Evolutionary conservation across 2,113 vertebrate genomes (phyloP).

Genomic region (Paramisgurnus dabryanus): DNA sequence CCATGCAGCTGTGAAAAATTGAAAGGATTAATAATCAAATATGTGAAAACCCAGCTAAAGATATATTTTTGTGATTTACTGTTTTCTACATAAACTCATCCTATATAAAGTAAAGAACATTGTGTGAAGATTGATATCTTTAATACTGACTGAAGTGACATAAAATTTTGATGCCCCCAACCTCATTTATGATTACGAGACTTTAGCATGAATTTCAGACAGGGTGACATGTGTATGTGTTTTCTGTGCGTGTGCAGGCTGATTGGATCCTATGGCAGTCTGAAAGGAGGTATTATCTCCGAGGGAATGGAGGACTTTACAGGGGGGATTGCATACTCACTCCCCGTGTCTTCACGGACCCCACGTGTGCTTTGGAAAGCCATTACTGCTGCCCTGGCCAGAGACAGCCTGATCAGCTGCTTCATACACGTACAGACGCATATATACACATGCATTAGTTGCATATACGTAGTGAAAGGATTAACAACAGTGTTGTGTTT

Average conservation of each 20-base stretch:
- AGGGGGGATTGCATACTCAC: constrained; percentile 75
- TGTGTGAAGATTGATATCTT: background rate
- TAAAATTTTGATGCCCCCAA: too few species aligned
- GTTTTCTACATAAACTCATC: too few species aligned
- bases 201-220: too few species aligned
- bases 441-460: constrained; percentile 38
- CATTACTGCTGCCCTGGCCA: constrained; percentile 65
- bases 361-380: constrained; percentile 73
- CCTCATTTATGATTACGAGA: too few species aligned
- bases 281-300: constrained; percentile 79
- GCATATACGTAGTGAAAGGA: background rate
- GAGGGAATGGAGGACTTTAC: constrained; percentile 85
- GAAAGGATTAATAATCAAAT: background rate
- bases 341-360: constrained; percentile 62
- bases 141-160: too few species aligned
- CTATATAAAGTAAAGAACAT: background rate
- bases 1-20: background rate
- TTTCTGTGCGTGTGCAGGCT: constrained; percentile 63
- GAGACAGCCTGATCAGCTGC: constrained; percentile 75
- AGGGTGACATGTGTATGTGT: constrained; percentile 21
- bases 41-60: too few species aligned
- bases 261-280: constrained; percentile 73
- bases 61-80: too few species aligned
- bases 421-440: constrained; percentile 72
- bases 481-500: background rate